Evolutionary conservation across 2,113 vertebrate genomes (phyloP).

Genomic region (Triplophysa dalaica): DNA sequence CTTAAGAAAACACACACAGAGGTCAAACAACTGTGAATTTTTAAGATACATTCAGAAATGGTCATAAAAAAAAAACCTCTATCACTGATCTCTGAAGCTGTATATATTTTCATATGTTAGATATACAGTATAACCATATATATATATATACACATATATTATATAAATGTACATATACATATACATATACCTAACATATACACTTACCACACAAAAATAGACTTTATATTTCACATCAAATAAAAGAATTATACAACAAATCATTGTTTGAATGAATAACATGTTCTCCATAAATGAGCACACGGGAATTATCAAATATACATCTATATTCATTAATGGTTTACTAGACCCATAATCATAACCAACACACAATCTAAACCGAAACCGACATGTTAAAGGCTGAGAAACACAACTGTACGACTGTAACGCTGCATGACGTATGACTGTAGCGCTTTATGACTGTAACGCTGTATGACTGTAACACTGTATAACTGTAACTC

Average conservation of each 20-base stretch:
- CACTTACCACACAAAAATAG: slow-evolving; percentile 88
- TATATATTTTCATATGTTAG: slow-evolving; percentile 59
- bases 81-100: slow-evolving; percentile 74
- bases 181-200: no score
- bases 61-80: slow-evolving; percentile 71
- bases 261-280: slow-evolving; percentile 48
- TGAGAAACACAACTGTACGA: no score
- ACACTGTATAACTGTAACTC: no score
- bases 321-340: neutral
- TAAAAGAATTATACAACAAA: slow-evolving; percentile 65
- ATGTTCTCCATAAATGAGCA: neutral
- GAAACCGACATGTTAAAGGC: neutral
- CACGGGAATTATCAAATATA: neutral
- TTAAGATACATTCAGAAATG: slow-evolving; percentile 69
- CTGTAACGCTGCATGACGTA: no score
- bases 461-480: no score
- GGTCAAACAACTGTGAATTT: no score
- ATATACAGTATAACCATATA: slow-evolving; percentile 25
- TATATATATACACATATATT: no score
- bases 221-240: slow-evolving; percentile 68
- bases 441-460: no score
- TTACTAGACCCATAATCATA: neutral
- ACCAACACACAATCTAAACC: neutral
- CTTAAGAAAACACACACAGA: no score
- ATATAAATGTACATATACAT: slow-evolving; percentile 55